A percentile compares a stretch with the other conserved stretches of the same genome.
phyloP scores from a whole-genome alignment of 2,113 vertebrate species.

The Syngnathus typhle region DNA sequence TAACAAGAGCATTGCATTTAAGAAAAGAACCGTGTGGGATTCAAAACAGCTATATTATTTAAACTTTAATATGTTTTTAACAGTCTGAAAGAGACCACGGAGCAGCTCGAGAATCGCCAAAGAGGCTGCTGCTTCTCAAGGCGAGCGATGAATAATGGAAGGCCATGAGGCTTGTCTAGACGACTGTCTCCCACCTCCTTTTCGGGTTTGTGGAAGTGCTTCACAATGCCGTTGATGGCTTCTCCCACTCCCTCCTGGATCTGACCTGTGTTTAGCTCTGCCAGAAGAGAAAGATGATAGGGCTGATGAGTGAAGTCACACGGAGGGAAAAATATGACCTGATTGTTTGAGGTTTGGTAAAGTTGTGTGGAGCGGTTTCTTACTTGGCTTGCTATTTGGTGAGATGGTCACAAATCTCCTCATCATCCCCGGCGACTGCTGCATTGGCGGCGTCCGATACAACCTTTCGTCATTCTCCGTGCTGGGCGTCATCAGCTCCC shows the following conservation, averaged over 20 bases:
- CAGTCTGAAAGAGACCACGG: slow-evolving; percentile 9
- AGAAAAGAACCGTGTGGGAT: too few species aligned
- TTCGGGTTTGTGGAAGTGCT: slow-evolving; percentile 98
- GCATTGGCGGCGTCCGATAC: slow-evolving; percentile 92
- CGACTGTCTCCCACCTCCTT: slow-evolving; percentile 84
- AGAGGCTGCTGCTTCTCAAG: slow-evolving; percentile 24
- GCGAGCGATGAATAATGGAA: slow-evolving; percentile 61
- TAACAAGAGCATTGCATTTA: too few species aligned
- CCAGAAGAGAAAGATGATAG: slow-evolving; percentile 28
- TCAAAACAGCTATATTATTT: background rate
- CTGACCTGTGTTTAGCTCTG: slow-evolving; percentile 97
- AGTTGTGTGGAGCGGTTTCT: slow-evolving; percentile 44
- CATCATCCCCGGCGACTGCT: slow-evolving; percentile 97
- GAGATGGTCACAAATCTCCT: slow-evolving; percentile 95
- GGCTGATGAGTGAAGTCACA: background rate
- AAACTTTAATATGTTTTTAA: slow-evolving; percentile 9
- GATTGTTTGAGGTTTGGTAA: background rate
- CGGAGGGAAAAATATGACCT: background rate
- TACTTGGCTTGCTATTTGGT: slow-evolving; percentile 93
- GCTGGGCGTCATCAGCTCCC: slow-evolving; percentile 85
- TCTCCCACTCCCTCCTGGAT: slow-evolving; percentile 98
- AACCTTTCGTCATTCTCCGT: slow-evolving; percentile 85
- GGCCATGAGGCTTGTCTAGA: slow-evolving; percentile 50
- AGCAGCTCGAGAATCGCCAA: slow-evolving; percentile 15
- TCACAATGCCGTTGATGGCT: slow-evolving; percentile 97